Conservation (phyloP, 2,888 invertebrate genomes). For the Orthonychiurus folsomi region DNA sequence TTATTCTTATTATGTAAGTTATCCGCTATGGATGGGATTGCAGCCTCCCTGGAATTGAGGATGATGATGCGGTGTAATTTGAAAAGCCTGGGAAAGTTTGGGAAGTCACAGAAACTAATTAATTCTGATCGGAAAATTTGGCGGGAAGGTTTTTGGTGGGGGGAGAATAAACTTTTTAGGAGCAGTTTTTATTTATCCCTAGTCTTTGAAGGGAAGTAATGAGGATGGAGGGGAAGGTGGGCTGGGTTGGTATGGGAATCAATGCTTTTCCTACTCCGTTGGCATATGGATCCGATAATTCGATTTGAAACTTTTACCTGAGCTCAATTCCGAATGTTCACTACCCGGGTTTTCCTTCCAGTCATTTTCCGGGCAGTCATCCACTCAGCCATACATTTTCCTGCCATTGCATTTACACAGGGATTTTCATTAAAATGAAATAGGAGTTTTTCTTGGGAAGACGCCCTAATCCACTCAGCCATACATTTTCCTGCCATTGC, state of each 20-base stretch:
- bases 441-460: no score
- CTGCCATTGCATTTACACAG: not conserved
- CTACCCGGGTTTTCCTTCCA: not conserved
- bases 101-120: not conserved
- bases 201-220: no score
- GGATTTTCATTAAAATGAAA: constrained; percentile 1
- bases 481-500: no score
- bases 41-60: no score
- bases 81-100: no score
- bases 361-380: constrained; percentile 1
- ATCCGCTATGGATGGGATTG: no score
- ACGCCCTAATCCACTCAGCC: not conserved
- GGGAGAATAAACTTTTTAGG: no score
- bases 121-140: not conserved
- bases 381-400: not conserved
- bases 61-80: no score
- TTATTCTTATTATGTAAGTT: no score
- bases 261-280: not conserved
- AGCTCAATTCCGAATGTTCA: no score
- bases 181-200: no score
- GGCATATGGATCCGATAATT: not conserved
- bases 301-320: not conserved
- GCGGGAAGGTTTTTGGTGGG: not conserved
- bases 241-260: no score
- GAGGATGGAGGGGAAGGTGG: not conserved